A percentile compares a stretch with the other conserved stretches of the same genome.
Conservation (phyloP, 2,888 invertebrate genomes). For the Panzeria rudis region DNA sequence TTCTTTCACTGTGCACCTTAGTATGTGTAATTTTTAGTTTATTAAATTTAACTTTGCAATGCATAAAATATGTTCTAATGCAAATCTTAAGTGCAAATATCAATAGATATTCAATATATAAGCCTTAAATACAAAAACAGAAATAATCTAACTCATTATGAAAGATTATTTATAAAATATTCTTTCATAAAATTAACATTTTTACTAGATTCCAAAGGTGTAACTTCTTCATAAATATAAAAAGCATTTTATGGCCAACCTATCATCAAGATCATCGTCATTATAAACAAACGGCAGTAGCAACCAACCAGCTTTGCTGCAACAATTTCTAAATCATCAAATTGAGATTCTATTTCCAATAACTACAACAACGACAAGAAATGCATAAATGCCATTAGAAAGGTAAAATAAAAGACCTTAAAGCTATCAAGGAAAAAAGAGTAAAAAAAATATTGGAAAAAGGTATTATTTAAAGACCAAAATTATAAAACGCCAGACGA, state of each 20-base stretch:
- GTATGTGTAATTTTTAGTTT: too few relatives aligned
- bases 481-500: slow-evolving; percentile 43
- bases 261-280: slow-evolving; percentile 57
- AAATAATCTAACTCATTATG: slow-evolving; percentile 3
- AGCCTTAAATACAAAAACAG: neutral
- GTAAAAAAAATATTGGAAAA: neutral
- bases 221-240: slow-evolving; percentile 40
- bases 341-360: slow-evolving; percentile 63
- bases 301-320: slow-evolving; percentile 7
- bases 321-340: slow-evolving; percentile 50
- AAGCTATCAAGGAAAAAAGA: slow-evolving; percentile 24
- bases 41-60: too few relatives aligned
- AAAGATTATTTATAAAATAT: slow-evolving; percentile 7
- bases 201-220: slow-evolving; percentile 23
- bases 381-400: slow-evolving; percentile 62
- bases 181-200: slow-evolving; percentile 36
- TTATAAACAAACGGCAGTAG: slow-evolving; percentile 52
- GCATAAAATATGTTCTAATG: neutral
- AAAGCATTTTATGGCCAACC: slow-evolving; percentile 54
- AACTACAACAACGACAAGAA: slow-evolving; percentile 52
- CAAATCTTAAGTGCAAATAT: neutral
- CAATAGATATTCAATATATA: neutral
- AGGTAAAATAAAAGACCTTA: slow-evolving; percentile 57
- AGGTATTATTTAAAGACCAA: slow-evolving; percentile 53
- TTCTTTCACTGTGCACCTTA: too few relatives aligned